phyloP scores from a whole-genome alignment of 1,140 invertebrate genomes.

The Hycleus cichorii region DNA sequence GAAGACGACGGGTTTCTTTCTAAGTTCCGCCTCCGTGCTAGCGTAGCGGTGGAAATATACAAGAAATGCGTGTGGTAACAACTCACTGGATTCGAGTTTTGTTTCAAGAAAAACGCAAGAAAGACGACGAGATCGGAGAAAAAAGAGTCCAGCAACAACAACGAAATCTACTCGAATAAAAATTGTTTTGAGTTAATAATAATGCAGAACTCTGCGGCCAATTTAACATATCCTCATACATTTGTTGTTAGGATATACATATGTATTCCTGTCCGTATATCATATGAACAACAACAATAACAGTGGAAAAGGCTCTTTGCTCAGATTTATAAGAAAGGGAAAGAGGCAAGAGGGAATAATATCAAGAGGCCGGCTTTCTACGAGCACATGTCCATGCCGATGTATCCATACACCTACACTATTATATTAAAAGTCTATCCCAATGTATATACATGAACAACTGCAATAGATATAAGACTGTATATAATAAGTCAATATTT shows the following conservation, averaged over 20 bases:
- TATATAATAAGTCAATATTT: conserved; percentile 41
- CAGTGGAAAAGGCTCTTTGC: conserved; percentile 3
- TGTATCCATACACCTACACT: conserved; percentile 15
- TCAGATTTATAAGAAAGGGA: neutral
- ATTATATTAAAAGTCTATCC: neutral
- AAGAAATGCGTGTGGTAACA: too few species aligned
- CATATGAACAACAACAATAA: conserved; percentile 7
- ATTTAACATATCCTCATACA: conserved; percentile 7
- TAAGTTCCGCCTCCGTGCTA: too few species aligned
- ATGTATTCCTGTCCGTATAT: conserved; percentile 10
- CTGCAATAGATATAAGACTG: conserved; percentile 22
- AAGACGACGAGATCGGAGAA: too few species aligned
- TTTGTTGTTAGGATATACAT: conserved; percentile 9
- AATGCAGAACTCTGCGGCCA: neutral
- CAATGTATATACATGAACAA: neutral
- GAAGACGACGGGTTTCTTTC: too few species aligned
- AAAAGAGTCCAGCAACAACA: too few species aligned
- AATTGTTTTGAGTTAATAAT: conserved; percentile 5
- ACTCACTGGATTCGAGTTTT: too few species aligned
- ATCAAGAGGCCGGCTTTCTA: neutral
- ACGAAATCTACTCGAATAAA: neutral
- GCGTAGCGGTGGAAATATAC: too few species aligned
- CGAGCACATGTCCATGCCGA: conserved; percentile 10
- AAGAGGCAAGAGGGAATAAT: neutral
- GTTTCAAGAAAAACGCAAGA: too few species aligned